Evolutionary conservation across 2,113 vertebrate genomes (phyloP), one percentile per base, ranked within the genome.

Genomic region (Gadus chalcogrammus): DNA sequence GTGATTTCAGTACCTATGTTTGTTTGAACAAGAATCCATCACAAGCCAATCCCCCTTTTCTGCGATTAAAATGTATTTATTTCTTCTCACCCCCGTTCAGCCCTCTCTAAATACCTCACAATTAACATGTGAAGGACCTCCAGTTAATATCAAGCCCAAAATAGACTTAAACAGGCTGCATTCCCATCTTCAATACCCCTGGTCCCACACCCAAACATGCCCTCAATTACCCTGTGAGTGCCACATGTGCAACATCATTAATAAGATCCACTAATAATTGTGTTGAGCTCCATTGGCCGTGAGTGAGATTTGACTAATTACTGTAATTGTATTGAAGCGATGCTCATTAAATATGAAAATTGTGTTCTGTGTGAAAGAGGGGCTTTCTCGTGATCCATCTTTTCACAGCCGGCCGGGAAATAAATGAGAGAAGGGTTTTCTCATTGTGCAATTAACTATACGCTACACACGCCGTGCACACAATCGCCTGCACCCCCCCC

Each of bases 271-370:
- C 80, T 87, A 88, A 91, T 89, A 91, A 87, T 84, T 74, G 83
- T 61, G 79, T 84, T 4, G 80, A 76, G 84, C 85, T 84, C 79
- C 83, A 81, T 83, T 85, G 85, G 87, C 82, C 73, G 60, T 80
- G 82, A 87, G 83, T 87, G 84, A 88, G 89, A 84, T 86, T 91
- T 88, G 86, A 91, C 87, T 89, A 91, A 91, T 91, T 91, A 91
- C 88, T 85, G 82, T 89, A 89, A 91, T 91, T 88, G 89, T 89
- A 89, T 87, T 79, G 84, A 88, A 87, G 87, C 88, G 87, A 87
- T 88, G 87, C 88, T 91, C 87, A 91, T 88, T 89, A 89, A 91
- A 89, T 89, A 89, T 89, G 85, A 89, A 89, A 91, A 91, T 88
- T 87, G 88, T 87, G 84, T 86, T 82, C 78, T 88, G 79, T 85